phyloP scores from a whole-genome alignment of 2,888 invertebrate species.

The Tortricodes alternella region DNA sequence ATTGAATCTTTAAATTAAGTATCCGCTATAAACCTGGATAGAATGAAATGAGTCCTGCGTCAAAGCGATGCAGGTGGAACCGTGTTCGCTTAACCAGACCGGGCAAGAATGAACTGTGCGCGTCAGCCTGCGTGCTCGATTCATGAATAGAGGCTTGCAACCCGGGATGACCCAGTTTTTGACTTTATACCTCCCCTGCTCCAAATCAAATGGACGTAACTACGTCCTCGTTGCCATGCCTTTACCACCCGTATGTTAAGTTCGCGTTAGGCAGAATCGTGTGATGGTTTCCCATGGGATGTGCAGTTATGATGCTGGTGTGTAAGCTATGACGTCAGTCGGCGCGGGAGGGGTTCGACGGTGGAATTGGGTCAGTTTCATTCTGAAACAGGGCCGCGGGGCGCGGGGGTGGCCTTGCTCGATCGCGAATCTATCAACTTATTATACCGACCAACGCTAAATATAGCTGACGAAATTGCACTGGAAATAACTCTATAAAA shows the following conservation, averaged over 20 bases:
- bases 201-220: conserved; percentile 47
- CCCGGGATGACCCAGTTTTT: conserved; percentile 86
- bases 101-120: conserved; percentile 72
- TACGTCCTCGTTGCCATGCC: conserved; percentile 28
- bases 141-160: conserved; percentile 85
- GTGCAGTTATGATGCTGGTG: conserved; percentile 48
- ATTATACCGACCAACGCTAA: conserved; percentile 41
- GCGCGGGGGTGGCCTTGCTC: conserved; percentile 48
- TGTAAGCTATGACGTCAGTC: conserved; percentile 82
- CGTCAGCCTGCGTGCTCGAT: conserved; percentile 73
- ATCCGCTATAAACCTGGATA: not conserved
- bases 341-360: conserved; percentile 72
- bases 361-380: conserved; percentile 85
- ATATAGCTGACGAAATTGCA: conserved; percentile 9
- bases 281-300: conserved; percentile 47
- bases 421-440: conserved; percentile 57
- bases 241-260: conserved; percentile 34
- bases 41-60: conserved; percentile 45
- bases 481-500: conserved; percentile 1
- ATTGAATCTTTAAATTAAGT: not conserved
- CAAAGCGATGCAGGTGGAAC: conserved; percentile 46
- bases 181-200: conserved; percentile 57
- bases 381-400: conserved; percentile 82
- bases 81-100: conserved; percentile 59
- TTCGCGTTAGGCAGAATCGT: conserved; percentile 35